phyloP scores from a whole-genome alignment of 2,113 vertebrate genomes.

The Petrocephalus microphthalmus region DNA sequence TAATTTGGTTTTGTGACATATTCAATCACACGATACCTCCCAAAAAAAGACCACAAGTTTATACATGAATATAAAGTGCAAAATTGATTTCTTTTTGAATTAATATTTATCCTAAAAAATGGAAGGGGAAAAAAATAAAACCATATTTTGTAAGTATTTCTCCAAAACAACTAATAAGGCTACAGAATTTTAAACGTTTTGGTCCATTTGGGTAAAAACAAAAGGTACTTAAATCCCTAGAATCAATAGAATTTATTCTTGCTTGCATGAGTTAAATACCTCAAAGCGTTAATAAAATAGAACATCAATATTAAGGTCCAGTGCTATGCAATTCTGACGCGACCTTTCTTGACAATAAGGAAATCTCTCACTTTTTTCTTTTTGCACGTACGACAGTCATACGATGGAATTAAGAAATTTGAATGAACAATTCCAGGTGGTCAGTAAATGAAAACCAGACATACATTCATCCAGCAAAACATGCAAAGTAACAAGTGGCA shows the following conservation, averaged over 20 bases:
- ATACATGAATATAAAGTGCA: not conserved
- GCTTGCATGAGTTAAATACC: not conserved
- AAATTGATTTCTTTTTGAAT: not conserved
- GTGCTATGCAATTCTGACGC: not conserved
- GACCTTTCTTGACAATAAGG: not conserved
- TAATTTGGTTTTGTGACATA: not conserved
- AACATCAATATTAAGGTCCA: not conserved
- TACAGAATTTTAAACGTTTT: not conserved
- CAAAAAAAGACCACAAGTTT: not conserved
- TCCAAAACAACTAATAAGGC: not conserved
- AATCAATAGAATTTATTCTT: not conserved
- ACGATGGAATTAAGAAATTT: not conserved
- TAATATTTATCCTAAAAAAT: not conserved
- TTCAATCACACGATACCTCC: not conserved
- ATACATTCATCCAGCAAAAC: conserved; percentile 11
- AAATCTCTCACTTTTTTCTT: not conserved
- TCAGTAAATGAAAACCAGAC: not conserved
- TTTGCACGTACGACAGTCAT: not conserved
- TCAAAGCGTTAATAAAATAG: not conserved
- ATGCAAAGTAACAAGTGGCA: not conserved
- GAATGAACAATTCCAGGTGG: not conserved
- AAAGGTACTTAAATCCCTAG: not conserved
- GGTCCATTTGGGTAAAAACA: not conserved
- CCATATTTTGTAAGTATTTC: not conserved
- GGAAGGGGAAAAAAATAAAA: not conserved